Evolutionary conservation across 2,888 invertebrate genomes (phyloP).

Genomic region (Tyria jacobaeae): DNA sequence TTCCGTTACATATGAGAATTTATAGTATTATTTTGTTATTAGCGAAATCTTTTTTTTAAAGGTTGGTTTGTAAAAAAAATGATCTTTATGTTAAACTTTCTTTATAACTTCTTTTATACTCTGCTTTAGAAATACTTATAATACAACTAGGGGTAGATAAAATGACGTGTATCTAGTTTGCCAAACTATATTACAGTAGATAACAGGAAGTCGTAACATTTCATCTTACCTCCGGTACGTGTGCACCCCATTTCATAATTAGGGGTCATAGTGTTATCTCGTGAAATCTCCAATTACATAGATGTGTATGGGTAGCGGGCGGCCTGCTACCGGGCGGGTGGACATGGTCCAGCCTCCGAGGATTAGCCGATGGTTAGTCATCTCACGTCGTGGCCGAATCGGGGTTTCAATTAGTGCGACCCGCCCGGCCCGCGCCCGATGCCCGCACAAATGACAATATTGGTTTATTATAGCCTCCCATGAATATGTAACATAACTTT

Average conservation of each 20-base stretch:
- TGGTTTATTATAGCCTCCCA: slow-evolving; percentile 71
- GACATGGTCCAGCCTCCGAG: slow-evolving; percentile 56
- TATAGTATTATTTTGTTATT: too few relatives aligned
- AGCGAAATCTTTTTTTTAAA: too few relatives aligned
- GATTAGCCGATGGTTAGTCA: slow-evolving; percentile 80
- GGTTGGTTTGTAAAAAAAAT: too few relatives aligned
- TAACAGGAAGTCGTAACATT: slow-evolving; percentile 44
- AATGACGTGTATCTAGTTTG: slow-evolving; percentile 27
- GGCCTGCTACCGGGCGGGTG: slow-evolving; percentile 41
- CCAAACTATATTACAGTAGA: slow-evolving; percentile 40
- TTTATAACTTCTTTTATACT: background rate
- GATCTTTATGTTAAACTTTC: too few relatives aligned
- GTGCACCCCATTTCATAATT: slow-evolving; percentile 69
- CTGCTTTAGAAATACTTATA: background rate
- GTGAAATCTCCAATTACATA: slow-evolving; percentile 83
- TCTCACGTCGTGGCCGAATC: slow-evolving; percentile 78
- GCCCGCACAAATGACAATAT: slow-evolving; percentile 70
- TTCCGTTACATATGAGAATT: too few relatives aligned
- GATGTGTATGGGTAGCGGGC: slow-evolving; percentile 54
- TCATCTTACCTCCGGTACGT: slow-evolving; percentile 51
- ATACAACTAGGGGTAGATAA: slow-evolving; percentile 2
- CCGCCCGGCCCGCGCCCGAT: slow-evolving; percentile 48
- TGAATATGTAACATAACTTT: slow-evolving; percentile 65
- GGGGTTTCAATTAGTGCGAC: slow-evolving; percentile 78
- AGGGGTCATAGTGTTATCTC: slow-evolving; percentile 81